Evolutionary conservation across 2,797 vertebrate genomes (phyloP).

Genomic region (Pelobates cultripes): DNA sequence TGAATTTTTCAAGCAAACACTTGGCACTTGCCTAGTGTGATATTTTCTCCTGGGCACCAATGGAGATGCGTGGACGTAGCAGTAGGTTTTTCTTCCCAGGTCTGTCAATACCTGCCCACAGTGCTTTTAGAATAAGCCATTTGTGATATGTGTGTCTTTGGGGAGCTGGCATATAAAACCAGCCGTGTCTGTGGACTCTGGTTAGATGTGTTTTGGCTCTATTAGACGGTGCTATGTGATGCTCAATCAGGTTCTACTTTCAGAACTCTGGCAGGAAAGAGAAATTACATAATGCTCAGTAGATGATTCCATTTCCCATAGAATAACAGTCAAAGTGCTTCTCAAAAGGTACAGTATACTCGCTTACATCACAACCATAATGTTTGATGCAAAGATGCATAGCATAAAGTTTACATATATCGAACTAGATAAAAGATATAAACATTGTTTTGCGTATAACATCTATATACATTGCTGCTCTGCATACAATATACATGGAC

Average conservation of each 20-base stretch:
- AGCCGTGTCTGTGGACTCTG: too few relatives aligned
- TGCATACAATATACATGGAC: slow-evolving; percentile 7
- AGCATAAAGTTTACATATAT: slow-evolving; percentile 9
- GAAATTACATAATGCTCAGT: not conserved
- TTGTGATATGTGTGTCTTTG: too few relatives aligned
- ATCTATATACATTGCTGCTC: slow-evolving; percentile 4
- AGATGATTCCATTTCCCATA: not conserved
- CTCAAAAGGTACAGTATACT: not conserved
- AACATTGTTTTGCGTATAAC: not conserved
- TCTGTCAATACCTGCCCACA: too few relatives aligned
- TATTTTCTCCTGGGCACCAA: too few relatives aligned
- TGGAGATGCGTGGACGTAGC: too few relatives aligned
- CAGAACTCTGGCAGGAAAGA: not conserved
- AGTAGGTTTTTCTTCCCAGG: too few relatives aligned
- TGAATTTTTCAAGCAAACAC: too few relatives aligned
- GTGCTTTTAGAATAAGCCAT: too few relatives aligned
- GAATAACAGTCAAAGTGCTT: slow-evolving; percentile 33
- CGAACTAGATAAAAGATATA: not conserved
- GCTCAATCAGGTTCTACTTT: not conserved
- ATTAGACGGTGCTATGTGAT: not conserved
- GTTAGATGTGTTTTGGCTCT: not conserved
- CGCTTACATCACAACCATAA: slow-evolving; percentile 3
- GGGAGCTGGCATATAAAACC: too few relatives aligned
- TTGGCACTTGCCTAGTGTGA: too few relatives aligned
- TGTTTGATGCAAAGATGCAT: not conserved